Evolutionary conservation across 2,797 vertebrate genomes (phyloP), one percentile per base, ranked within the genome.

Genomic region (Coluber constrictor): DNA sequence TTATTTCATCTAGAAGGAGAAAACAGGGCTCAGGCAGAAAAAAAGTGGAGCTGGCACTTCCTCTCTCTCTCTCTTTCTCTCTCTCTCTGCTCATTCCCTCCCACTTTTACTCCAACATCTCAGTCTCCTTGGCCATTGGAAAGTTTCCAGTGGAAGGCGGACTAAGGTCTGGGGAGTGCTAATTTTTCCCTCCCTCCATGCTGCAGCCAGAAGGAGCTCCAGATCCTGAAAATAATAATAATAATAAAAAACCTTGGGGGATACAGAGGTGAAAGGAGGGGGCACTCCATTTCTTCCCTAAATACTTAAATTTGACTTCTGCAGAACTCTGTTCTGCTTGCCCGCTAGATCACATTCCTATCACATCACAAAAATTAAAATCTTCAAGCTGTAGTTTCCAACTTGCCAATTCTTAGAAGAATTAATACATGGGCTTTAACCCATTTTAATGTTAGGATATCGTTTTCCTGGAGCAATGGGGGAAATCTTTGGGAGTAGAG

Each of bases 1-100:
- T 94, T 93, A 95, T 94, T 89, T 95, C 95, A 95, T 96, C 91
- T 95, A 93, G 94, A 93, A 91, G 90, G 94, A 91, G 91, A 87
- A 89, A 86, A 60, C 27, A 57, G 86, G 87, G 54, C 93, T 86
- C 86, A 87, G 32, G 61, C 60, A 63, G 87, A 54, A 61, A 59
- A n/a, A 63, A 91, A 88, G 32, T 66, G 27, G 61, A 56, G 55
- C 90, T 90, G 91, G 61, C 43, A 7, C 47, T 61, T 55, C 25
- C 83, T 54, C 37, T 87, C 23, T 1, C 70, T 29, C 25, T 20
- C 87, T 70, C 54, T 12, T n/a, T 12, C 15, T 51, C 16, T 12
- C 63, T 55, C 83, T 43, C 60, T 87, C 83, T 70, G 8, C 37
- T 83, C 74, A 25, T 83, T 29, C 86, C 55, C 66, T 56, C 60